These are phyloP conservation scores for Epiblema foenella DNA, from an alignment of 2,888 invertebrate genomes.

Conservation along the genomic window DNA sequence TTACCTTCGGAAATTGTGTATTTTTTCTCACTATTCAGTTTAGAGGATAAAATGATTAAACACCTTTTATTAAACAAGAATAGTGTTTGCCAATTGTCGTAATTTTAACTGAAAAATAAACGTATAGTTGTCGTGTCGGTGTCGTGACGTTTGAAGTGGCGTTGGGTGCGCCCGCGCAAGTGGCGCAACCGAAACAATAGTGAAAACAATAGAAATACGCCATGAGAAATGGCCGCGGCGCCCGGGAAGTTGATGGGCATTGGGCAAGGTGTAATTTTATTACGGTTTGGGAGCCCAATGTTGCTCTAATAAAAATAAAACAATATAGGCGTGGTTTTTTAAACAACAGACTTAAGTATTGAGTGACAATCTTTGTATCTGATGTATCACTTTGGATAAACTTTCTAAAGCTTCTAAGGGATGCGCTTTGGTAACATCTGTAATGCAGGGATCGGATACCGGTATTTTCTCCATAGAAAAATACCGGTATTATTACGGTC, in stretches of 20 bases:
- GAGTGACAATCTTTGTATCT: not conserved
- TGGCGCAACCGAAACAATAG: slow-evolving; percentile 44
- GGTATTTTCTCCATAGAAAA: too few species aligned
- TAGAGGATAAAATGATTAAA: too few species aligned
- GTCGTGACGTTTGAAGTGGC: slow-evolving; percentile 16
- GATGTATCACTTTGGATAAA: too few species aligned
- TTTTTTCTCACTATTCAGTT: too few species aligned
- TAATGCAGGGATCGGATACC: too few species aligned
- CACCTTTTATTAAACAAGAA: too few species aligned
- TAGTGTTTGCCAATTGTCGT: too few species aligned
- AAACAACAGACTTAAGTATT: not conserved
- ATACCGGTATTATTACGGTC: too few species aligned
- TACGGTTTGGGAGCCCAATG: slow-evolving; percentile 25
- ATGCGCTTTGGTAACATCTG: too few species aligned
- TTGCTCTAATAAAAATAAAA: not conserved
- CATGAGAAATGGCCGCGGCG: slow-evolving; percentile 32
- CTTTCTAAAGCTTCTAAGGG: too few species aligned
- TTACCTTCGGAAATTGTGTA: too few species aligned
- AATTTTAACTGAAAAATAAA: too few species aligned
- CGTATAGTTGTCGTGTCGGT: slow-evolving; percentile 2
- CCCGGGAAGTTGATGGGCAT: slow-evolving; percentile 40
- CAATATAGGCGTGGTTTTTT: not conserved
- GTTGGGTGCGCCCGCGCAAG: slow-evolving; percentile 36
- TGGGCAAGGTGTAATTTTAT: slow-evolving; percentile 38
- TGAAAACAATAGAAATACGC: slow-evolving; percentile 43